A percentile compares a stretch with the other conserved stretches of the same genome.
Evolutionary conservation across 2,113 vertebrate genomes (phyloP).

Genomic region (Percina caprodes): DNA sequence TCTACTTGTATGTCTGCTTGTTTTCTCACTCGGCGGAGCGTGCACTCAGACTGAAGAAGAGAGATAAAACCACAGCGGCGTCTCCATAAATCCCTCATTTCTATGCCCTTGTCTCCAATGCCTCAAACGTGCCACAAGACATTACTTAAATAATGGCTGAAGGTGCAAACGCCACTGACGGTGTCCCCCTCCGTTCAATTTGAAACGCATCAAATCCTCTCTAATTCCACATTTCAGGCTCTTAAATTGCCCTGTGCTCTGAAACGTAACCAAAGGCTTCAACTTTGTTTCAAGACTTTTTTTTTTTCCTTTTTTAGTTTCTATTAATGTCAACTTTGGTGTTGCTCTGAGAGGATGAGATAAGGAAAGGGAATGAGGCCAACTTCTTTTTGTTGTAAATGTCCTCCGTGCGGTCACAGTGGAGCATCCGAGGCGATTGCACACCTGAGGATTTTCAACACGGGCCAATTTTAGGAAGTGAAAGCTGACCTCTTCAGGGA

Average conservation of each 20-base stretch:
- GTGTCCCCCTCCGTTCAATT: slow-evolving; percentile 80
- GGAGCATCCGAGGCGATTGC: slow-evolving; percentile 48
- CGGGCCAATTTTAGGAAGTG: slow-evolving; percentile 76
- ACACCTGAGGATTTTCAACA: slow-evolving; percentile 56
- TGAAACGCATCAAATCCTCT: slow-evolving; percentile 86
- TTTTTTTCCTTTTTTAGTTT: slow-evolving; percentile 71
- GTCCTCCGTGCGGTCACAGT: slow-evolving; percentile 65
- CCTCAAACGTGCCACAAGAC: slow-evolving; percentile 82
- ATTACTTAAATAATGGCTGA: slow-evolving; percentile 83
- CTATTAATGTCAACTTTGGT: slow-evolving; percentile 84
- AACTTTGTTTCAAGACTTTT: slow-evolving; percentile 82
- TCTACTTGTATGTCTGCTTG: slow-evolving; percentile 78
- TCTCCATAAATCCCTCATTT: slow-evolving; percentile 81
- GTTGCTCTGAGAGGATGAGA: slow-evolving; percentile 65
- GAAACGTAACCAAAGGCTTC: slow-evolving; percentile 80
- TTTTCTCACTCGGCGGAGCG: slow-evolving; percentile 65
- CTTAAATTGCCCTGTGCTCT: slow-evolving; percentile 86
- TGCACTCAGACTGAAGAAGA: slow-evolving; percentile 55
- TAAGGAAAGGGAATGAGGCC: slow-evolving; percentile 66
- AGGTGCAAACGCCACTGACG: slow-evolving; percentile 75
- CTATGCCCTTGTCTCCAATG: slow-evolving; percentile 76
- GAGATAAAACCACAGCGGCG: slow-evolving; percentile 78
- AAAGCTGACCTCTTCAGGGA: slow-evolving; percentile 72
- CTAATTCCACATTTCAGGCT: slow-evolving; percentile 83
- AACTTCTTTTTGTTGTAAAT: slow-evolving; percentile 76